phyloP scores from a whole-genome alignment of 1,140 invertebrate species.

The Centruroides sculpturatus region DNA sequence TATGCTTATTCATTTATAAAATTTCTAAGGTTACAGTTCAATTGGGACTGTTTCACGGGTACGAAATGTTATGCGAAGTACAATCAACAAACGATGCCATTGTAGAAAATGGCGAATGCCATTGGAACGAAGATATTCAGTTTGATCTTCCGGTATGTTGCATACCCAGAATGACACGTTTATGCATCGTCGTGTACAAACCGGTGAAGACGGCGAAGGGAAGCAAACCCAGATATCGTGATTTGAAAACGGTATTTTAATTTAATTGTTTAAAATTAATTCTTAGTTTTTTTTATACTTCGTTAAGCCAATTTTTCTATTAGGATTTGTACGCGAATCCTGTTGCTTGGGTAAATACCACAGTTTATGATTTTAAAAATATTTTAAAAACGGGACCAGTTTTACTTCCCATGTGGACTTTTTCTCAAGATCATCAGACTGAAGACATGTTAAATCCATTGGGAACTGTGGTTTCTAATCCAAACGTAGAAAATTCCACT shows the following conservation, averaged over 20 bases:
- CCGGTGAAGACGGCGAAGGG: slow-evolving; percentile 41
- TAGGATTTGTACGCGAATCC: slow-evolving; percentile 60
- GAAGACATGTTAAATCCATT: slow-evolving; percentile 73
- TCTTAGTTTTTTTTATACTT: too few species aligned
- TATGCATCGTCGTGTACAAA: slow-evolving; percentile 62
- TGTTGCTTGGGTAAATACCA: slow-evolving; percentile 85
- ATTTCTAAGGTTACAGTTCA: slow-evolving; percentile 53
- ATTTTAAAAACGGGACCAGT: slow-evolving; percentile 66
- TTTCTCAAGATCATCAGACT: slow-evolving; percentile 61
- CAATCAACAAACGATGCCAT: slow-evolving; percentile 45
- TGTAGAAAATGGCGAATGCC: slow-evolving; percentile 46
- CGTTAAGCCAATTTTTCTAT: too few species aligned
- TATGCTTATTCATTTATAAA: too few species aligned
- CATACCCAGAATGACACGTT: slow-evolving; percentile 69
- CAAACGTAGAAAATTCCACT: slow-evolving; percentile 59
- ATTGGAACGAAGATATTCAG: slow-evolving; percentile 61
- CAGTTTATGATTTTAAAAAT: slow-evolving; percentile 84
- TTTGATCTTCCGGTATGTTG: slow-evolving; percentile 64
- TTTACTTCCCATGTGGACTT: slow-evolving; percentile 80
- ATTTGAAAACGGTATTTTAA: slow-evolving; percentile 3
- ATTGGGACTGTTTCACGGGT: slow-evolving; percentile 71
- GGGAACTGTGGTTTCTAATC: slow-evolving; percentile 72
- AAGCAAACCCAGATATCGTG: slow-evolving; percentile 37
- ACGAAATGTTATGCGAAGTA: slow-evolving; percentile 57
- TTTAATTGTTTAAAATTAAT: too few species aligned